A percentile compares a stretch with the other conserved stretches of the same genome.
phyloP scores from a whole-genome alignment of 2,797 vertebrate genomes.

The Darevskia nairensis region DNA sequence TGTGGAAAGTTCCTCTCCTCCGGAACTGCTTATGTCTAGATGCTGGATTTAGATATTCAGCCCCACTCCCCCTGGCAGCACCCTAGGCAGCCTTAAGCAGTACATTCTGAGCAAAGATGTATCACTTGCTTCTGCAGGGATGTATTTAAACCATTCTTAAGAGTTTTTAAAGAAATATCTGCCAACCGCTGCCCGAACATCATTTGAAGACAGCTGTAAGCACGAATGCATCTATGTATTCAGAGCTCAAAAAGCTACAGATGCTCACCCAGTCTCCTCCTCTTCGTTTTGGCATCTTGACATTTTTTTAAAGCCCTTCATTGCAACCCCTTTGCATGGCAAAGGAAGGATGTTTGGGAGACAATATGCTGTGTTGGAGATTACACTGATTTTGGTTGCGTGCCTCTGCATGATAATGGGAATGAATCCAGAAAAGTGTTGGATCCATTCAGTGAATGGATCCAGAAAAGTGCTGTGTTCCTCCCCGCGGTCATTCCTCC shows the following conservation, averaged over 20 bases:
- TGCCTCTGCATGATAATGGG: conserved; percentile 61
- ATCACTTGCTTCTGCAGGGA: background rate
- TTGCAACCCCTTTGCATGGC: conserved; percentile 22
- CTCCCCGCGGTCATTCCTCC: too few species aligned
- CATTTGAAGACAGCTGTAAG: background rate
- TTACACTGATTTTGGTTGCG: conserved; percentile 51
- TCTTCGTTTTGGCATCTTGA: conserved; percentile 66
- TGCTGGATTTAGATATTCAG: background rate
- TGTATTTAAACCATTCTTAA: background rate
- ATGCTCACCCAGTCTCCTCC: conserved; percentile 51
- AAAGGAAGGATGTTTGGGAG: conserved; percentile 56
- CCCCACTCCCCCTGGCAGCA: too few species aligned
- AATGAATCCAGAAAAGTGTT: conserved; percentile 59
- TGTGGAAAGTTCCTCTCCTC: background rate
- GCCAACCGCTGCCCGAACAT: background rate
- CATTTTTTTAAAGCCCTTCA: conserved; percentile 41
- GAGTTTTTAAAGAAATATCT: background rate
- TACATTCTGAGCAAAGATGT: background rate
- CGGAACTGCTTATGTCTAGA: background rate
- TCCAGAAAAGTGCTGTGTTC: too few species aligned
- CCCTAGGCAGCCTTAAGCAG: background rate
- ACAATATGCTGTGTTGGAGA: conserved; percentile 59
- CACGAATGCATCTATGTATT: conserved; percentile 5
- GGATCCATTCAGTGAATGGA: too few species aligned
- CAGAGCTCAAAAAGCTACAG: conserved; percentile 39